Evolutionary conservation across 2,888 invertebrate genomes (phyloP).

Genomic region (Diaperis boleti): DNA sequence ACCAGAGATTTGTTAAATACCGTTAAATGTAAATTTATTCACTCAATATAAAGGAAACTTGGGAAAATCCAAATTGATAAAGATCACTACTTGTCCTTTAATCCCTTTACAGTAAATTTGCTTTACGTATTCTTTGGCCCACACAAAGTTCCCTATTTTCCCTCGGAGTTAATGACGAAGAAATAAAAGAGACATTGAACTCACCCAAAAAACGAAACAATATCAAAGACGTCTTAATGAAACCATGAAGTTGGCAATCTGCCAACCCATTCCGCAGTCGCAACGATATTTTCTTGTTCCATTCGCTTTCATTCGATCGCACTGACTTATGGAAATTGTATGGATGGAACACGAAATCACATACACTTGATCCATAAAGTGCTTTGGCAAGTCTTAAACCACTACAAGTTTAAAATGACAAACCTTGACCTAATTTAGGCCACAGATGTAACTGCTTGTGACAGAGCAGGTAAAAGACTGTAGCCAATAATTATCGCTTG

Average conservation of each 20-base stretch:
- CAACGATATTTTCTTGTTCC: constrained; percentile 9
- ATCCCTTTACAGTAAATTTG: too few relatives aligned
- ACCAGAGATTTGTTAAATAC: too few relatives aligned
- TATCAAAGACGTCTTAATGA: constrained; percentile 17
- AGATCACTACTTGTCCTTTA: too few relatives aligned
- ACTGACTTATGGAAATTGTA: too few relatives aligned
- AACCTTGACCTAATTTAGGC: constrained; percentile 31
- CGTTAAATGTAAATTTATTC: too few relatives aligned
- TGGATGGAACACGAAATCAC: too few relatives aligned
- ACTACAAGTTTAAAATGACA: constrained; percentile 11
- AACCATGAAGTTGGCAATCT: constrained; percentile 19
- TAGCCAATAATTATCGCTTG: too few relatives aligned
- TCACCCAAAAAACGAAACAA: constrained; percentile 24
- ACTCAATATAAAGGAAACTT: too few relatives aligned
- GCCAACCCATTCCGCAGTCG: constrained; percentile 17
- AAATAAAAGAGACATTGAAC: constrained; percentile 26
- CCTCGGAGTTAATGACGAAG: constrained; percentile 1
- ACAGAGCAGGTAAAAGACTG: too few relatives aligned
- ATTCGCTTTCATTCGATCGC: constrained; percentile 7
- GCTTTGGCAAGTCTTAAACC: constrained; percentile 4
- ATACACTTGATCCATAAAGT: neutral
- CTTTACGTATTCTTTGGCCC: too few relatives aligned
- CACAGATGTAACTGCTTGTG: too few relatives aligned
- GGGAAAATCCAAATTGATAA: too few relatives aligned
- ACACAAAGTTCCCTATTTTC: constrained; percentile 6